Conservation (phyloP, 2,888 invertebrate species). For the Pseudococcus viburni region DNA sequence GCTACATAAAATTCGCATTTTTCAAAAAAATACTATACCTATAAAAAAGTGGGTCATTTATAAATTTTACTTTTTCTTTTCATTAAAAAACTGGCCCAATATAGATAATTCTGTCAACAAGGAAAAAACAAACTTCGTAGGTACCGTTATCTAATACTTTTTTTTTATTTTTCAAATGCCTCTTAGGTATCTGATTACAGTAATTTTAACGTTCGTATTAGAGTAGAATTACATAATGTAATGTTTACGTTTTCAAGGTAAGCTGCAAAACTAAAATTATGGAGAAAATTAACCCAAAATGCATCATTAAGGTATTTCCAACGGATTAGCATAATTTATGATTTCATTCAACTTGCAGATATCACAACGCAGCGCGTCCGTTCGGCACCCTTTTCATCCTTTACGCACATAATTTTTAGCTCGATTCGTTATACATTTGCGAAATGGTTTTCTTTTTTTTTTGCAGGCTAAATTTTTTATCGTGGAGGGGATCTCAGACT, state of each 20-base stretch:
- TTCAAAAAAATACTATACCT: background rate
- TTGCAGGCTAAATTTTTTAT: background rate
- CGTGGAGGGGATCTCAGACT: background rate
- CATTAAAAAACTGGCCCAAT: conserved; percentile 37
- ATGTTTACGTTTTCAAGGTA: background rate
- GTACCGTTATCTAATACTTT: background rate
- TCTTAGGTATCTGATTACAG: background rate
- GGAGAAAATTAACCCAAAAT: conserved; percentile 12
- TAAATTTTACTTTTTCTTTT: conserved; percentile 46
- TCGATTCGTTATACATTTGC: background rate
- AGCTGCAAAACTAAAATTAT: background rate
- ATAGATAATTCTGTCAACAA: conserved; percentile 14
- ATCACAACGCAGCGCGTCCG: background rate
- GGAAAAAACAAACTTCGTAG: background rate
- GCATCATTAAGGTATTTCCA: conserved; percentile 16
- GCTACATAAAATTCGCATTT: conserved; percentile 60
- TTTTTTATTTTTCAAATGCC: background rate
- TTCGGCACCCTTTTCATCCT: background rate
- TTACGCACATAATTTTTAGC: background rate
- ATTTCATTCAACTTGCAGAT: background rate
- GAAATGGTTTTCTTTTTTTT: background rate
- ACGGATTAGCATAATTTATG: conserved; percentile 11
- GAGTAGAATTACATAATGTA: background rate
- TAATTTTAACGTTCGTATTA: background rate
- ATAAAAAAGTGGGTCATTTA: conserved; percentile 23